A percentile compares a stretch with the other conserved stretches of the same genome.
These are phyloP conservation scores for Dromiciops gliroides DNA, from an alignment of 2,113 vertebrate species.

Conservation along the genomic window DNA sequence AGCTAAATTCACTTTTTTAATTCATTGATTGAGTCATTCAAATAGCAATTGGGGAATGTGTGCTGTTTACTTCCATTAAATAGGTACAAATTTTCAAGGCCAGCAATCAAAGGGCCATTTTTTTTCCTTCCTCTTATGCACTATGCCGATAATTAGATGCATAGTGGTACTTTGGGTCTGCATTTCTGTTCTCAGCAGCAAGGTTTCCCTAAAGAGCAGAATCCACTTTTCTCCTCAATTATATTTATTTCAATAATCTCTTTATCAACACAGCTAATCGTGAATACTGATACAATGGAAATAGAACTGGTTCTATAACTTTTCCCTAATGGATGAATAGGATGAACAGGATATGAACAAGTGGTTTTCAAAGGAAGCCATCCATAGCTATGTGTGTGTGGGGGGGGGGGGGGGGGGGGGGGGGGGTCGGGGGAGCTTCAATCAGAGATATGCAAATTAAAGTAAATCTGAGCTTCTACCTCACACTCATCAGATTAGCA, in stretches of 20 bases:
- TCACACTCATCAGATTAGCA: neutral
- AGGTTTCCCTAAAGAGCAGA: conserved; percentile 32
- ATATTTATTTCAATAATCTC: neutral
- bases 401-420: no score
- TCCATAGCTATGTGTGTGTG: neutral
- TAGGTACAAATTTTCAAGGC: neutral
- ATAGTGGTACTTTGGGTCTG: neutral
- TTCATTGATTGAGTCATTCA: conserved; percentile 34
- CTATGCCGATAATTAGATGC: conserved; percentile 16
- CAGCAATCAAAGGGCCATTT: neutral
- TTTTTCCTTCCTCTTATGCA: neutral
- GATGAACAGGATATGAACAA: neutral
- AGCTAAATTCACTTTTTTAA: conserved; percentile 46
- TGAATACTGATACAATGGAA: neutral
- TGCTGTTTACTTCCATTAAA: neutral
- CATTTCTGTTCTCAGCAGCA: conserved; percentile 3
- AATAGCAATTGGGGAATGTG: conserved; percentile 1
- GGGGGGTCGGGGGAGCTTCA: no score
- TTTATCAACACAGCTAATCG: neutral
- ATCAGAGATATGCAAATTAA: neutral
- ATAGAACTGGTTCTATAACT: neutral
- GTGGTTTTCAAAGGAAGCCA: neutral
- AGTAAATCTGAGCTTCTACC: neutral
- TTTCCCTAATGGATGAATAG: neutral
- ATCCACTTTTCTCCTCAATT: neutral